Percentiles rank a stretch among this genome's conserved stretches.
Conservation (phyloP, 2,797 vertebrate genomes). For the Heliangelus exortis region DNA sequence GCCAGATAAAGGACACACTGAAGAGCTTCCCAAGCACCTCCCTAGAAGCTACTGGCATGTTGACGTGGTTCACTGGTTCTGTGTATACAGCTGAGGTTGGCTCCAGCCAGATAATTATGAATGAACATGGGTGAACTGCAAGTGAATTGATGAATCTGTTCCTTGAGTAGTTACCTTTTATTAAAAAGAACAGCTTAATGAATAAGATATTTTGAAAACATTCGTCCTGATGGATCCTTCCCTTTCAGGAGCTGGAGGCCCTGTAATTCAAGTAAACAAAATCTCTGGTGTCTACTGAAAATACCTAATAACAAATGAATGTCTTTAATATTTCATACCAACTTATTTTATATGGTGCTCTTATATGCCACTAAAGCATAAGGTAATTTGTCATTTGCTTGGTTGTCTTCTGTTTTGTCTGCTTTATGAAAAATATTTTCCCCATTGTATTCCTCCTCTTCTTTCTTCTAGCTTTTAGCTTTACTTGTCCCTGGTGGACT, state of each 20-base stretch:
- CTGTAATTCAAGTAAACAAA: neutral
- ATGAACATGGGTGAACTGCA: neutral
- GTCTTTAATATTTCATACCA: neutral
- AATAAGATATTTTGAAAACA: neutral
- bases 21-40: neutral
- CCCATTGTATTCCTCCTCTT: neutral
- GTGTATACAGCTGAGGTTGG: neutral
- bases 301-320: neutral
- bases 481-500: neutral
- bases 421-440: neutral
- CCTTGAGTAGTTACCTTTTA: neutral
- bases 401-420: neutral
- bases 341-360: neutral
- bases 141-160: neutral
- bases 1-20: neutral
- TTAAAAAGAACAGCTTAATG: neutral
- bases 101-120: neutral
- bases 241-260: neutral
- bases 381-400: neutral
- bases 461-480: neutral
- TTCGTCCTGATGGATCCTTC: neutral
- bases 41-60: neutral
- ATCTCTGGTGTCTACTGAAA: neutral
- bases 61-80: neutral
- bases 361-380: neutral